phyloP scores from a whole-genome alignment of 2,797 vertebrate species.

The Esox lucius region DNA sequence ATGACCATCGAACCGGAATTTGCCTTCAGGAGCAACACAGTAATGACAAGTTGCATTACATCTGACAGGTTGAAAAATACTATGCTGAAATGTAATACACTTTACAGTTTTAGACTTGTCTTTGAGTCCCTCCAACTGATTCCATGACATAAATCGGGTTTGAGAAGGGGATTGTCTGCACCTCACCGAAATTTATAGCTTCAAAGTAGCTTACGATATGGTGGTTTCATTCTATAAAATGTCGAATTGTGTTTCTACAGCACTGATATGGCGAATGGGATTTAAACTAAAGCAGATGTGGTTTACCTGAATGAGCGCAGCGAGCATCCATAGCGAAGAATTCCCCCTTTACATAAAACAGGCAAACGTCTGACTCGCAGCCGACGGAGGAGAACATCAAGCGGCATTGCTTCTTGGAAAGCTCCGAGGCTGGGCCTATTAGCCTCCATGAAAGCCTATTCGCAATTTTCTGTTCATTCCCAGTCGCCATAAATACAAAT shows the following conservation, averaged over 20 bases:
- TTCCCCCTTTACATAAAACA: constrained; percentile 70
- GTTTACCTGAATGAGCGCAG: constrained; percentile 74
- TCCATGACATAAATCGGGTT: not conserved
- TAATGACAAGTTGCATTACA: not conserved
- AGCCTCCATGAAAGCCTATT: constrained; percentile 63
- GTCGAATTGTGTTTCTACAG: not conserved
- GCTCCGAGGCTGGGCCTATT: constrained; percentile 67
- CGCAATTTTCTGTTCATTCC: constrained; percentile 43
- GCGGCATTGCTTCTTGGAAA: constrained; percentile 68
- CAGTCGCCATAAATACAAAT: constrained; percentile 63
- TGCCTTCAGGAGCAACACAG: not conserved
- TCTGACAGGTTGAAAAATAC: not conserved
- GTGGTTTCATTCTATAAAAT: not conserved
- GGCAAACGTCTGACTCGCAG: constrained; percentile 66
- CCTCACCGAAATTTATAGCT: not conserved
- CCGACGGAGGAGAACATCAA: constrained; percentile 69
- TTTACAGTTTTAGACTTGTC: not conserved
- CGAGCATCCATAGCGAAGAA: constrained; percentile 79
- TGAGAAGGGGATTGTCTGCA: not conserved
- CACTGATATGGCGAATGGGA: not conserved
- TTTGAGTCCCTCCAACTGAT: not conserved
- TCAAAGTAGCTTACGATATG: not conserved
- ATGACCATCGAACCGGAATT: not conserved
- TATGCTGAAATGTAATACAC: not conserved
- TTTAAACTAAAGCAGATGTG: not conserved